phyloP scores from a whole-genome alignment of 2,888 invertebrate genomes.

The Cremastinae sp. region DNA sequence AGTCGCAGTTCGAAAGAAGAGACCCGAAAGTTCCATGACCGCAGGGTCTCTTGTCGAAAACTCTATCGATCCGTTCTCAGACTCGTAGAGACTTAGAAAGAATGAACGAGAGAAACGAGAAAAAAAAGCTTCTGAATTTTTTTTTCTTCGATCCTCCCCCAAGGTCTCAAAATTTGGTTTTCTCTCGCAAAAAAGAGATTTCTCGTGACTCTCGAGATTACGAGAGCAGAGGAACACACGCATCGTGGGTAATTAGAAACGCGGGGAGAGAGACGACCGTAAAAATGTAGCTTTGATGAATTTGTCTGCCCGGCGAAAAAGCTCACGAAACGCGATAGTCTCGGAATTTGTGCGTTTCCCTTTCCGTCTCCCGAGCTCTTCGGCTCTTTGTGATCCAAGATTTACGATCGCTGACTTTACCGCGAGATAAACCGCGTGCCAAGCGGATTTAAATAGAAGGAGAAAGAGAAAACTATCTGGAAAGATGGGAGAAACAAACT shows the following conservation, averaged over 20 bases:
- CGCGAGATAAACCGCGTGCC: conserved; percentile 9
- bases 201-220: background rate
- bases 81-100: conserved; percentile 12
- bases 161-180: conserved; percentile 5
- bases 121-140: conserved; percentile 3
- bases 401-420: conserved; percentile 29
- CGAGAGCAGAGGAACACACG: no score
- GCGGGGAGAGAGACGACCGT: conserved; percentile 12
- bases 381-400: conserved; percentile 13
- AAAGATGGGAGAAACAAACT: conserved; percentile 6
- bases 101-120: conserved; percentile 7
- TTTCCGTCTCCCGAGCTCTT: background rate
- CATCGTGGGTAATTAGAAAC: conserved; percentile 31
- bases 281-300: conserved; percentile 43
- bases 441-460: conserved; percentile 12
- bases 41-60: conserved; percentile 50
- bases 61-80: conserved; percentile 45
- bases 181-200: conserved; percentile 5
- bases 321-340: conserved; percentile 28
- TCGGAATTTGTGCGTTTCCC: conserved; percentile 17
- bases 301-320: conserved; percentile 27
- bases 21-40: conserved; percentile 39
- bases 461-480: conserved; percentile 18
- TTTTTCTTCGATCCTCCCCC: background rate
- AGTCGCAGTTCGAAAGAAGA: conserved; percentile 1